Evolutionary conservation across 2,797 vertebrate species (phyloP), one percentile per base, ranked within the genome.

Genomic region (Pterois miles): DNA sequence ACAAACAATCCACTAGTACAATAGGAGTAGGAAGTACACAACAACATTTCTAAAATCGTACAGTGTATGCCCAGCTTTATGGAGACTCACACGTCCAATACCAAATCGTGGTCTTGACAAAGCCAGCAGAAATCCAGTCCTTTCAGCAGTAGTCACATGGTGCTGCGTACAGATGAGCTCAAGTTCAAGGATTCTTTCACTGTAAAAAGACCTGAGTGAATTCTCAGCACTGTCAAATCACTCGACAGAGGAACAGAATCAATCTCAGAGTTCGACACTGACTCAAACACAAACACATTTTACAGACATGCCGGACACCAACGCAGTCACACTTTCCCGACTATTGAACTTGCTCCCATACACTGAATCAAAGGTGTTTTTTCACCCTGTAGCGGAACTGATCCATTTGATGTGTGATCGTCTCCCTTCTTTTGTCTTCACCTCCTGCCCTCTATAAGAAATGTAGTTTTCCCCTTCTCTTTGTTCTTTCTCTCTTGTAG

Each of bases 321-420:
- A 20, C 58, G 38, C 58, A 36, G 52, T 27, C 23, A 23, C 50
- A 57, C 65, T 38, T 63, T 57, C 50, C 18, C 5, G 14, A 22
- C 46, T n/a, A 31, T 62, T 68, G 71, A 82, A 70, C 53, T 56
- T 48, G 31, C 64, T 64, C 52, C 70, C 29, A 8, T 69, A 70
- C 53, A 74, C 48, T 76, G 23, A 58, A 43, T 29, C 33, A 65
- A 43, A 64, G 52, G 64, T 66, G 34, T 78, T 73, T 75, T 71
- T 78, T 31, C 18, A 4, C 23, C 52, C n/a, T 56, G 64, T 80
- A 74, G 82, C 77, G 80, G 81, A 89, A 64, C 86, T 60, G 80
- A 90, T 71, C 69, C n/a, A 38, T 84, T 86, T 75, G 71, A 88
- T 84, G 81, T 86, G 68, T 71, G 69, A 87, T 83, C 81, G 57